Percentiles rank a stretch among this genome's conserved stretches.
Evolutionary conservation across 2,888 invertebrate species (phyloP).

Genomic region (Tinea semifulvella): DNA sequence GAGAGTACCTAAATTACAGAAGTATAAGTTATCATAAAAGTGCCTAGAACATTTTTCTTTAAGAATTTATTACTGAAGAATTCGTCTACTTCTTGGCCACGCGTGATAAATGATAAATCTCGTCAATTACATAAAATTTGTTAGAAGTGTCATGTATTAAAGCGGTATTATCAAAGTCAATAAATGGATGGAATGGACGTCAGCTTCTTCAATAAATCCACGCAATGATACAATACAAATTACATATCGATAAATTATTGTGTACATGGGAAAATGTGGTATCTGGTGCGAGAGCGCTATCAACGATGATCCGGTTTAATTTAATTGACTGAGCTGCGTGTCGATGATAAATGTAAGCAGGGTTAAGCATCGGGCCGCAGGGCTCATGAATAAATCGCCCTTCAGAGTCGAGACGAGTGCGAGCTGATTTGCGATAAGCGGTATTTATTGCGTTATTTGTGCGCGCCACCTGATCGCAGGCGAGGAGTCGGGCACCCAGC

Average conservation of each 20-base stretch:
- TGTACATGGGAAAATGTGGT: conserved; percentile 39
- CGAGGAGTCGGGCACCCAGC: not conserved
- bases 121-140: no score
- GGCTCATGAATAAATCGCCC: conserved; percentile 59
- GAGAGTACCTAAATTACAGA: no score
- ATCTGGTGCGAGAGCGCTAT: conserved; percentile 48
- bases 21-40: no score
- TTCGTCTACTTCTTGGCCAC: no score
- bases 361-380: conserved; percentile 52
- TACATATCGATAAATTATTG: conserved; percentile 51
- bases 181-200: not conserved
- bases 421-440: conserved; percentile 62
- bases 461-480: conserved; percentile 39
- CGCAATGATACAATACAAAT: conserved; percentile 44
- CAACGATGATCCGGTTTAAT: conserved; percentile 57
- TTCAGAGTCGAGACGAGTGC: conserved; percentile 40
- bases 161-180: conserved; percentile 25
- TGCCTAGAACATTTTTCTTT: no score
- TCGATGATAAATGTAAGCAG: conserved; percentile 58
- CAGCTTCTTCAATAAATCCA: conserved; percentile 24
- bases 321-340: conserved; percentile 59
- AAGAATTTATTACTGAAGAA: no score
- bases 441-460: conserved; percentile 63
- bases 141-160: no score
- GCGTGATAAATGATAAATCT: no score